Conservation (phyloP, 1,140 invertebrate genomes). For the Wasmannia auropunctata region DNA sequence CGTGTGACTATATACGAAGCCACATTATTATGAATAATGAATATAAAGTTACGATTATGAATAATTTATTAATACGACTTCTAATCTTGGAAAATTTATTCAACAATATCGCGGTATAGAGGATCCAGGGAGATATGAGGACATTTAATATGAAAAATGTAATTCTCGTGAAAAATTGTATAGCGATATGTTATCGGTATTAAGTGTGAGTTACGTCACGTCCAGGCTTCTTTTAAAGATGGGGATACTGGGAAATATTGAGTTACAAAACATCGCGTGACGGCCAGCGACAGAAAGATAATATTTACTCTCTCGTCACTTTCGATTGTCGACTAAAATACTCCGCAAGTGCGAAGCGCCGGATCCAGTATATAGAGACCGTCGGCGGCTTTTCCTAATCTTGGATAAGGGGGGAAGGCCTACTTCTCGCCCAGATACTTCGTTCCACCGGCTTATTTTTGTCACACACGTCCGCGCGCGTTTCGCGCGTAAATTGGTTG, state of each 20-base stretch:
- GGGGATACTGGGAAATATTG: constrained; percentile 35
- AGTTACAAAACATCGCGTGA: constrained; percentile 41
- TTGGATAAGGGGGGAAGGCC: constrained; percentile 20
- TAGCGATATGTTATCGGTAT: constrained; percentile 11
- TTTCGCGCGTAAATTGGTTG: constrained; percentile 2
- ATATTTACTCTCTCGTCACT: constrained; percentile 51
- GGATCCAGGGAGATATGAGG: too few species aligned
- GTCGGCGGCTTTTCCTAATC: constrained; percentile 38
- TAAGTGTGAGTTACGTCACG: not conserved
- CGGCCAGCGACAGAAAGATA: constrained; percentile 34
- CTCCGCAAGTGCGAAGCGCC: not conserved
- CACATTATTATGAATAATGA: not conserved
- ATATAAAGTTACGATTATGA: not conserved
- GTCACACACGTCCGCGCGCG: not conserved
- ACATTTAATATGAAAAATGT: not conserved
- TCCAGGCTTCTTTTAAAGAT: constrained; percentile 6
- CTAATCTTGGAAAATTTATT: not conserved
- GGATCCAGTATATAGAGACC: not conserved
- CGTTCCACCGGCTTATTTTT: constrained; percentile 32
- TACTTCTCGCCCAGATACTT: constrained; percentile 25
- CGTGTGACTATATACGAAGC: not conserved
- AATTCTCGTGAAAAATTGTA: not conserved
- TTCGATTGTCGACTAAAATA: constrained; percentile 55
- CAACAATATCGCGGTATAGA: not conserved
- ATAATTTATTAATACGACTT: not conserved